Base-by-base conservation (phyloP, 2,888 invertebrate genomes). In the Tyria jacobaeae region DNA sequence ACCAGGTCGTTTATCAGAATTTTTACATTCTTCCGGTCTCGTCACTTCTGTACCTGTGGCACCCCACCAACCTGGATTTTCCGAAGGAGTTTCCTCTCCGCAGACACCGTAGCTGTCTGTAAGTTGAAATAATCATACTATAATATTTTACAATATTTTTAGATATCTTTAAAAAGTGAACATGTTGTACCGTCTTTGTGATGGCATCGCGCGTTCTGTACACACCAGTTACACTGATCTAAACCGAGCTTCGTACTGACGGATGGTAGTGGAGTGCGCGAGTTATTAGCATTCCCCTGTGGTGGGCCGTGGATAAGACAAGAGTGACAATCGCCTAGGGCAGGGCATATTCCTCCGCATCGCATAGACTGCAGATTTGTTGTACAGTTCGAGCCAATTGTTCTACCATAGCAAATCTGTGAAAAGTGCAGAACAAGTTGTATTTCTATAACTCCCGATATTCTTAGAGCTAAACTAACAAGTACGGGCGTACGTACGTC, bases 51-150 rank as follows among this genome's bases (percentile, higher is more conserved):
- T 96, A 24, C 98, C 98, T 64, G 97, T 96, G 1, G 96, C 91
- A 3, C 98, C 98, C 98, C 98, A 98, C 98, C 98, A 98, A 0
- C 97, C 97, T 0, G 96, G 96, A 71, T 96, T 96, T 82, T 97
- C 96, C 10, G 97, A 96, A 0, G 97, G 96, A 25, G 97, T 97
- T 78, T 97, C 97, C 82, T 97, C 97, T 0, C 97, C 97, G 76
- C 98, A 98, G 10, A 97, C 97, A 0, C 97, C 97, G 75, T 96
- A 96, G 84, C 96, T 97, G 85, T 97, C 96, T 95, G 78, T 50
- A 86, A 55, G 25, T 25, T 3, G 3, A 49, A 49, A 6, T 12
- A 39, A 37, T 31, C 15, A 17, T 37, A 17, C 1, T 34, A 21
- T 14, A 31, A 2, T 24, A 2, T 5, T n/a, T 25, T 25, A n/a